These are phyloP conservation scores for Drosophila azteca DNA, from an alignment of 1,140 invertebrate genomes.

Conservation along the genomic window DNA sequence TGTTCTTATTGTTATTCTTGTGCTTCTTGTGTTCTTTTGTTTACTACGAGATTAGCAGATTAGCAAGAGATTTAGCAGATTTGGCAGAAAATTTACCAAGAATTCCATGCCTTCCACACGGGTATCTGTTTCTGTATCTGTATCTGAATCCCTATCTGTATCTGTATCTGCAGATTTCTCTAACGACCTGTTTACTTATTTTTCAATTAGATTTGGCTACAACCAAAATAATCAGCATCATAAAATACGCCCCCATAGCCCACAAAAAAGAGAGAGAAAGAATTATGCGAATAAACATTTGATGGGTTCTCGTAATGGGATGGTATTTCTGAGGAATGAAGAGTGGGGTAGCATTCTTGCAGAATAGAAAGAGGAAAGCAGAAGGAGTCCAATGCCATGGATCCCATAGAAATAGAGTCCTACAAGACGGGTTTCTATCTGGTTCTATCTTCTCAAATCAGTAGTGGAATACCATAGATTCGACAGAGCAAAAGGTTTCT, in stretches of 20 bases:
- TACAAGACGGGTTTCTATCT: too few species aligned
- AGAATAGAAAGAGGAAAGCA: too few species aligned
- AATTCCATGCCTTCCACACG: constrained; percentile 20
- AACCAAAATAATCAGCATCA: constrained; percentile 65
- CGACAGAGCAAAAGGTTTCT: too few species aligned
- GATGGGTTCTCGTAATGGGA: constrained; percentile 3
- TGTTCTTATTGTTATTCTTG: constrained; percentile 12
- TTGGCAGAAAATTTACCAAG: not conserved
- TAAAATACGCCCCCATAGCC: constrained; percentile 61
- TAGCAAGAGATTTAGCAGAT: constrained; percentile 4
- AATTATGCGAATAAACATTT: constrained; percentile 23
- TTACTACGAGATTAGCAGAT: constrained; percentile 56
- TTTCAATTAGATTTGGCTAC: constrained; percentile 65
- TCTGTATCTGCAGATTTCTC: constrained; percentile 30
- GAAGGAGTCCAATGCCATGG: too few species aligned
- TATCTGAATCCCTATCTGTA: not conserved
- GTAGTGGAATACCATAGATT: too few species aligned
- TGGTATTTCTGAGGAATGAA: too few species aligned
- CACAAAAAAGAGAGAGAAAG: not conserved
- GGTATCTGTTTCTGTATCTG: not conserved
- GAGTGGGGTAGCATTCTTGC: too few species aligned
- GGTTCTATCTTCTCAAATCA: too few species aligned
- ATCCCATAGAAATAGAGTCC: too few species aligned
- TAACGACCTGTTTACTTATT: constrained; percentile 75
- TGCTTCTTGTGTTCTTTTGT: constrained; percentile 61